Evolutionary conservation across 2,113 vertebrate genomes (phyloP), one percentile per base, ranked within the genome.

Genomic region (Eudyptes chrysolophus): DNA sequence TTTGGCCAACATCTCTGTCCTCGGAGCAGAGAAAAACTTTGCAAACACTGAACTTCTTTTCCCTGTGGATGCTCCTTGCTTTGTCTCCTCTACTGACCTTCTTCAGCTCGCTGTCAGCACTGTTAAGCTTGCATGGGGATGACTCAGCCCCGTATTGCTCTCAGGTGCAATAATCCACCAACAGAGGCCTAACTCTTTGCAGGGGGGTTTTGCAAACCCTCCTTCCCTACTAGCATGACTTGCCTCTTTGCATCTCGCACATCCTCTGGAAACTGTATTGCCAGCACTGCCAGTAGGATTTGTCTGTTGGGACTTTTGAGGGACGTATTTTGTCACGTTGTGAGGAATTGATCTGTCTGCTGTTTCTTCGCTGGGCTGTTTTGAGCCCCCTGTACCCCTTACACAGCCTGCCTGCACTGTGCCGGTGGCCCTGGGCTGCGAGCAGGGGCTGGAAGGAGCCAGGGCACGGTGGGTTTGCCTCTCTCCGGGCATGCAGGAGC

Each of bases 321-420:
- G 32, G 7, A 4, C 34, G 15, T 58, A 12, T 64, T 88, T 85
- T 72, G 66, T 36, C 16, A 3, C 1, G 0, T n/a, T 49, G 10
- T 38, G 57, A 87, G 72, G 46, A 84, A 20, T 26, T 49, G 2
- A n/a, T 36, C 22, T 18, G 16, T 27, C 38, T 85, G 27, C 27
- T 1, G 0, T n/a, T 84, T 84, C 64, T 76, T 68, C 2, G 2
- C 49, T n/a, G 34, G 25, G 72, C 13, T 64, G 4, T 20, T 79
- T 42, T 32, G 58, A 55, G n/a, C n/a, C 8, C 13, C 5, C 34
- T n/a, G 17, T 51, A n/a, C 11, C 34, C 13, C 8, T 51, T 19
- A 6, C 0, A 1, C 58, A 72, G 58, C 12, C 34, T 40, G 30
- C 11, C 65, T 58, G 34, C 17, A 26, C 29, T 1, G 0, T 36